phyloP scores from a whole-genome alignment of 2,797 vertebrate species.

The Manis crassicaudata region DNA sequence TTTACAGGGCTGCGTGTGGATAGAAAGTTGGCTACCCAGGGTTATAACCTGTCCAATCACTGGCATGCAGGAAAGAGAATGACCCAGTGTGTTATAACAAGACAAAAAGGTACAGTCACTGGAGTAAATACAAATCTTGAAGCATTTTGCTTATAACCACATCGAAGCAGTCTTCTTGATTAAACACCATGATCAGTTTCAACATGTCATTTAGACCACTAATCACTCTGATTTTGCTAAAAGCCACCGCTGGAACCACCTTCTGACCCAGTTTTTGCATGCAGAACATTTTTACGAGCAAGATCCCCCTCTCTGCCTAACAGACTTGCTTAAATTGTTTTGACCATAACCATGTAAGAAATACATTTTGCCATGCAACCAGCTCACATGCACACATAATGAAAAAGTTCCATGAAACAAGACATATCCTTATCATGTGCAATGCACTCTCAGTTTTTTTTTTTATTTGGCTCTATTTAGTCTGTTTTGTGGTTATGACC shows the following conservation, averaged over 20 bases:
- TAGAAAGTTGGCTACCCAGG: background rate
- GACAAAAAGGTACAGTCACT: rapidly evolving
- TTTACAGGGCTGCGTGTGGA: background rate
- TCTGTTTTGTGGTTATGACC: background rate
- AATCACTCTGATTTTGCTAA: background rate
- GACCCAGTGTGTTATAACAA: rapidly evolving
- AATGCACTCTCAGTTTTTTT: rapidly evolving
- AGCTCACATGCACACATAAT: rapidly evolving
- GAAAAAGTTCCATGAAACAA: background rate
- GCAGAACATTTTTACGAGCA: background rate
- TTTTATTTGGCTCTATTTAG: background rate
- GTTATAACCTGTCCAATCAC: rapidly evolving
- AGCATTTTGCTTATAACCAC: background rate
- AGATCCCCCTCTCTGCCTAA: background rate
- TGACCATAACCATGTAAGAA: background rate
- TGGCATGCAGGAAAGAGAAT: background rate
- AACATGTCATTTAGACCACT: rapidly evolving
- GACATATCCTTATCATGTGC: rapidly evolving
- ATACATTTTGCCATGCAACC: rapidly evolving
- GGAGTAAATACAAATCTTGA: background rate
- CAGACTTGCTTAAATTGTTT: background rate
- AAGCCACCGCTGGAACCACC: background rate
- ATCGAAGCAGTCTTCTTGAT: rapidly evolving
- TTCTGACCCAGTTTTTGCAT: background rate
- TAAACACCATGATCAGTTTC: rapidly evolving